A percentile compares a stretch with the other conserved stretches of the same genome.
phyloP scores from a whole-genome alignment of 2,888 invertebrate genomes.

The Nephrotoma flavescens region DNA sequence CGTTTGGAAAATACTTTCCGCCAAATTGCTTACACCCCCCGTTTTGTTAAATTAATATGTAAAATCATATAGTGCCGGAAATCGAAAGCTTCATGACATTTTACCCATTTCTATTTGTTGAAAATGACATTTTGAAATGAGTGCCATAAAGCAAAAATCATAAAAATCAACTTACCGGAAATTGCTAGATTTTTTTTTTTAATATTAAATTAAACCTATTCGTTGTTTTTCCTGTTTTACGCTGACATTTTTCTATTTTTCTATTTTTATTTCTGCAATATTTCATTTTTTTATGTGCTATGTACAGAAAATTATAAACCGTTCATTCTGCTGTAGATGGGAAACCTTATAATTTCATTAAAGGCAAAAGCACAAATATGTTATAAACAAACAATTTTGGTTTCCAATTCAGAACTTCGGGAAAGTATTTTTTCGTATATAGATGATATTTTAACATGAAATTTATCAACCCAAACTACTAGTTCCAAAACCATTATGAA shows the following conservation, averaged over 20 bases:
- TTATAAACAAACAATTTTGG: not conserved
- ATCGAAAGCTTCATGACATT: not conserved
- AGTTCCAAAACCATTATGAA: no score
- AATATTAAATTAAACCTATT: not conserved
- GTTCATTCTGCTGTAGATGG: not conserved
- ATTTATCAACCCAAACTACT: no score
- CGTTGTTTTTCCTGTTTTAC: not conserved
- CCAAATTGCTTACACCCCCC: no score
- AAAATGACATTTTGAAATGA: not conserved
- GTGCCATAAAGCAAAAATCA: not conserved
- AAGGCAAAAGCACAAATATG: not conserved
- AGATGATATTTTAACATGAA: no score
- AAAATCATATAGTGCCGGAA: no score
- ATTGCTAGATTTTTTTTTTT: not conserved
- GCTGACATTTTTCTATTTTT: not conserved
- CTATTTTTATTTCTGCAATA: not conserved
- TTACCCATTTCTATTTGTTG: not conserved
- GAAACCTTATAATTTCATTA: not conserved
- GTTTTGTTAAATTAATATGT: no score
- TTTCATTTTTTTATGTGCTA: not conserved
- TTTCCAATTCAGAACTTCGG: not conserved
- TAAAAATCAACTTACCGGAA: not conserved
- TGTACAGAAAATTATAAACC: not conserved
- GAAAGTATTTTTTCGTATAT: not conserved
- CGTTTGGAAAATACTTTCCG: no score